A percentile compares a stretch with the other conserved stretches of the same genome.
phyloP scores from a whole-genome alignment of 2,888 invertebrate species.

The Melanargia galathea region DNA sequence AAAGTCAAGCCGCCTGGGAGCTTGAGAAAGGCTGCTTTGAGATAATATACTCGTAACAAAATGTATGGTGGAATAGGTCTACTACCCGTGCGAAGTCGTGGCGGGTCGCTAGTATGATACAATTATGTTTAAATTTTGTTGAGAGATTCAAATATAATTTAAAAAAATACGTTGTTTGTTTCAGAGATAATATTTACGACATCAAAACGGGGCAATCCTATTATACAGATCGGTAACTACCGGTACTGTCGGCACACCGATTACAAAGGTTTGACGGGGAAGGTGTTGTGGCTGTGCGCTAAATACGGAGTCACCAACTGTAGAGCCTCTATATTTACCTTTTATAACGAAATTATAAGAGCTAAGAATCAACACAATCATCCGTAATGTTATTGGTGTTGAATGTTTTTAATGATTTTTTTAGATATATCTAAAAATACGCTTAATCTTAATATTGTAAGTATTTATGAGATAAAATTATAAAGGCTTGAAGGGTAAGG shows the following conservation, averaged over 20 bases:
- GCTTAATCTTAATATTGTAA: no score
- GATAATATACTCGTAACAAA: no score
- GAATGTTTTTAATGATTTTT: neutral
- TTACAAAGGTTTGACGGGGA: slow-evolving; percentile 38
- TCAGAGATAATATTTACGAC: slow-evolving; percentile 28
- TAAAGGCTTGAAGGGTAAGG: slow-evolving; percentile 38
- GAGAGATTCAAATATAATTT: no score
- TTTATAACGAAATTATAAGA: slow-evolving; percentile 41
- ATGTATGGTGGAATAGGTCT: no score
- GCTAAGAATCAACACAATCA: slow-evolving; percentile 46
- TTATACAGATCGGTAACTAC: slow-evolving; percentile 38
- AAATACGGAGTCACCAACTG: slow-evolving; percentile 46
- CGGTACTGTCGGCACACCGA: slow-evolving; percentile 44
- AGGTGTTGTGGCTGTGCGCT: slow-evolving; percentile 49
- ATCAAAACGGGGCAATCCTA: slow-evolving; percentile 37
- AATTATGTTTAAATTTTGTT: no score
- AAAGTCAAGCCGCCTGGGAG: no score
- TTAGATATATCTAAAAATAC: no score
- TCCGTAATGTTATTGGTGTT: neutral
- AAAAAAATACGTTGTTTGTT: neutral
- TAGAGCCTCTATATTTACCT: slow-evolving; percentile 45
- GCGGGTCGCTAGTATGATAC: no score
- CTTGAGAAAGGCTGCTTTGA: no score
- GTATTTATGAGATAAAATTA: no score
- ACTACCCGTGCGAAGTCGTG: no score